Evolutionary conservation across 2,113 vertebrate genomes (phyloP), one percentile per base, ranked within the genome.

Genomic region (Eolophus roseicapilla): DNA sequence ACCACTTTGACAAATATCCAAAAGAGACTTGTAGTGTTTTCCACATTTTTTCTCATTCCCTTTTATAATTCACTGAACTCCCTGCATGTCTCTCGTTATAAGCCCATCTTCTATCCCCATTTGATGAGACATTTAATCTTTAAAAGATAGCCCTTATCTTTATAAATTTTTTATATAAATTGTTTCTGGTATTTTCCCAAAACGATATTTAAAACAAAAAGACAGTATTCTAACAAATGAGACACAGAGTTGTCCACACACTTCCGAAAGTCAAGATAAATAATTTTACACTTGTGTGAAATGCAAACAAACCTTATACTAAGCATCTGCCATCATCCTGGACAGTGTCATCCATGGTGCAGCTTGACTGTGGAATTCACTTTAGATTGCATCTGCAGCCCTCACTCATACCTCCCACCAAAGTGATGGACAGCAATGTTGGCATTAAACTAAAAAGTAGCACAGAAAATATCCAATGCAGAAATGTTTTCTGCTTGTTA

Each of bases 301-400:
- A 79, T 75, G 33, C 65, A 79, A 65, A 60, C 35, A 84, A 73
- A 52, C 9, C 6, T 84, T 39, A 52, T 28, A 14, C 47, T 67
- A 55, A 82, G 69, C 43, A 33, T 47, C 39, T 77, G 50, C 35
- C 3, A 5, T 20, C 23, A 77, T 77, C 41, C 39, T 20, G 35
- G 20, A 37, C 55, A 13, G 2, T 81, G 71, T 86, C 80, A 71
- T 9, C 11, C 0, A 0, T 3, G 2, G 25, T 81, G 83, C 39
- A 75, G 5, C 52, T 75, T 82, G 43, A 55, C 73, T 90, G 86
- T 63, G 29, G 62, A 64, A 59, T 87, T 91, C 50, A 27, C 33
- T 77, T 92, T 29, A 55, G 50, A 17, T 25, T 78, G 37, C 57
- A 12, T 37, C 52, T 89, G 53, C 35, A 87, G 17, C 73, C 62